phyloP scores from a whole-genome alignment of 2,113 vertebrate genomes.

The Glaucidium brasilianum region DNA sequence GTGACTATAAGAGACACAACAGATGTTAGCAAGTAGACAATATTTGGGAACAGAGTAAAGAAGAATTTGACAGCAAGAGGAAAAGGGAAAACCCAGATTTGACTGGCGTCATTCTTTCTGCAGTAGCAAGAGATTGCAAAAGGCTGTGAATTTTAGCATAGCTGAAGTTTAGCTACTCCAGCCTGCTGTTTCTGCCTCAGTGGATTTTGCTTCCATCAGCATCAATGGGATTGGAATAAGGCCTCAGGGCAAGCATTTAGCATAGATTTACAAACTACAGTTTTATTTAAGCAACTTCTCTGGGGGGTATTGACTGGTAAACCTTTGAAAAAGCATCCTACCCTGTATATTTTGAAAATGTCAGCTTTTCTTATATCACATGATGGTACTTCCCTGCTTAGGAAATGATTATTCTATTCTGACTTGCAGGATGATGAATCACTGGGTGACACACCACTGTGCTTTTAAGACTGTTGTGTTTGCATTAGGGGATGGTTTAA shows the following conservation, averaged over 20 bases:
- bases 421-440: neutral
- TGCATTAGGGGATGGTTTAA: neutral
- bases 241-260: conserved; percentile 15
- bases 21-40: neutral
- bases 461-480: neutral
- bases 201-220: conserved; percentile 39
- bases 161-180: neutral
- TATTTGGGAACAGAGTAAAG: neutral
- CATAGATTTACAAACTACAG: conserved; percentile 1
- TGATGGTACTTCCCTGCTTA: neutral
- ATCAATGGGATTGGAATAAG: neutral
- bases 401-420: neutral
- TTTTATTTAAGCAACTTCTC: conserved; percentile 44
- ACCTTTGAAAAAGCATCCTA: neutral
- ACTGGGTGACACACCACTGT: neutral
- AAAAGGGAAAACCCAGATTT: neutral
- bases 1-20: neutral
- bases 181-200: conserved; percentile 12
- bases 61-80: neutral
- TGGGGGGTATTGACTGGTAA: neutral
- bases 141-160: neutral
- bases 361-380: neutral
- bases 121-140: neutral
- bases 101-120: neutral
- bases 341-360: neutral